phyloP scores from a whole-genome alignment of 2,113 vertebrate genomes.

The Dryoscopus gambensis region DNA sequence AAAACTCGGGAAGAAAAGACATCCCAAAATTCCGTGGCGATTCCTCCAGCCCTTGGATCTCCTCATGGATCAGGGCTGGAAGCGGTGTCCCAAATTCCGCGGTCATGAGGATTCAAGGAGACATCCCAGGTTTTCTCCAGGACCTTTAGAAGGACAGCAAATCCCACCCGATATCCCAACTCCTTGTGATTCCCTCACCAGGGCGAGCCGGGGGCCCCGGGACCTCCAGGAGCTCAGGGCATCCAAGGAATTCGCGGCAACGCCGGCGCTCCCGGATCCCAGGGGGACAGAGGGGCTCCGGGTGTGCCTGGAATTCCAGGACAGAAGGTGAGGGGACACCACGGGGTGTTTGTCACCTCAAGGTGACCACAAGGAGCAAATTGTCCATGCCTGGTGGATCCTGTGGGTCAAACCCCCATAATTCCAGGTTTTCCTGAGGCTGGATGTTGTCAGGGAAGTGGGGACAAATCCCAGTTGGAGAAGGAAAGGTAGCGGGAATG shows the following conservation, averaged over 20 bases:
- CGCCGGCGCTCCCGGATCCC: conserved; percentile 74
- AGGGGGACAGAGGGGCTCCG: conserved; percentile 73
- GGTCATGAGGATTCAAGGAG: not conserved
- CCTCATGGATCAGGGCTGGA: not conserved
- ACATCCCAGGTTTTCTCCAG: not conserved
- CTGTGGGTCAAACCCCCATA: not conserved
- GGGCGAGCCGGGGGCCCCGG: conserved; percentile 83
- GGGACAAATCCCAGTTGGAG: not conserved
- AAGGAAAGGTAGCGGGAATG: not conserved
- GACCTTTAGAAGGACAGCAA: not conserved
- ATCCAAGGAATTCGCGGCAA: conserved; percentile 85
- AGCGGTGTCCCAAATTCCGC: fast-evolving
- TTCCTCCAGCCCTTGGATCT: not conserved
- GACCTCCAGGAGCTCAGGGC: conserved; percentile 83
- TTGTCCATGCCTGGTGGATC: fast-evolving
- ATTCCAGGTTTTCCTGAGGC: not conserved
- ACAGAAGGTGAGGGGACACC: conserved; percentile 63
- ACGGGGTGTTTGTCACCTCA: not conserved
- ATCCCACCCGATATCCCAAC: not conserved
- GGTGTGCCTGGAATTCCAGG: conserved; percentile 78
- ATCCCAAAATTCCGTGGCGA: fast-evolving
- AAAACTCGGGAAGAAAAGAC: not conserved
- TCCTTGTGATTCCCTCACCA: conserved; percentile 16
- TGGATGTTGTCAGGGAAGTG: not conserved
- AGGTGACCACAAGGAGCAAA: not conserved